Base-by-base conservation (phyloP, 2,888 invertebrate genomes). In the Acleris literana region DNA sequence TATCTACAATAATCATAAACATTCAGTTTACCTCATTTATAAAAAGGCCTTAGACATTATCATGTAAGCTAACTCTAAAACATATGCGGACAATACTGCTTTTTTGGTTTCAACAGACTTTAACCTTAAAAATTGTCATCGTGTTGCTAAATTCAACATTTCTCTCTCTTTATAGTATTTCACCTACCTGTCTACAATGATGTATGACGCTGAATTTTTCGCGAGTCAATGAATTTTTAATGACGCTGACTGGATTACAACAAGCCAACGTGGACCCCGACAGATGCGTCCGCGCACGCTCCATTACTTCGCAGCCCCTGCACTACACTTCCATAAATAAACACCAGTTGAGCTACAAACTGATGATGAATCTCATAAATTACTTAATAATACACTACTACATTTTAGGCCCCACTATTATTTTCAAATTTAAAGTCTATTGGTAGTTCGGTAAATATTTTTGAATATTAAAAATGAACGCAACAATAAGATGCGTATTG, bases 281-380 rank as follows among this genome's bases (percentile, higher is more conserved):
- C 83, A 87, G 87, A 88, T 86, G 85, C 75, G 87, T 73, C 82
- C 82, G 80, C 79, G 77, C 76, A 82, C 87, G 87, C 81, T 79
- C 81, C 88, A 89, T 90, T 91, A 86, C 88, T 78, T 65, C 70
- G 70, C 72, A 72, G 72, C 80, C 82, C 84, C 82, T 75, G 71
- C 76, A 80, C 69, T 77, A 71, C 76, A 80, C 69, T 77, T 77
- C 63, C 76, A 79, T 84, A 83, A 86, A 86, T 83, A 85, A 81
- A 82, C 80, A 77, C 77, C 74, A 69, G 68, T 67, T 69, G 64
- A 63, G 46, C 55, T 55, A 48, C 39, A 62, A 68, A 69, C 68
- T 69, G 63, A 63, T 65, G 54, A 65, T 68, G 68, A 64, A 64
- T 58, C 49, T 69, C 64, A 63, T 69, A 64, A 67, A 66, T 64